These are phyloP conservation scores for Lepus townsendii DNA, from an alignment of 2,797 vertebrate species.

Conservation along the genomic window DNA sequence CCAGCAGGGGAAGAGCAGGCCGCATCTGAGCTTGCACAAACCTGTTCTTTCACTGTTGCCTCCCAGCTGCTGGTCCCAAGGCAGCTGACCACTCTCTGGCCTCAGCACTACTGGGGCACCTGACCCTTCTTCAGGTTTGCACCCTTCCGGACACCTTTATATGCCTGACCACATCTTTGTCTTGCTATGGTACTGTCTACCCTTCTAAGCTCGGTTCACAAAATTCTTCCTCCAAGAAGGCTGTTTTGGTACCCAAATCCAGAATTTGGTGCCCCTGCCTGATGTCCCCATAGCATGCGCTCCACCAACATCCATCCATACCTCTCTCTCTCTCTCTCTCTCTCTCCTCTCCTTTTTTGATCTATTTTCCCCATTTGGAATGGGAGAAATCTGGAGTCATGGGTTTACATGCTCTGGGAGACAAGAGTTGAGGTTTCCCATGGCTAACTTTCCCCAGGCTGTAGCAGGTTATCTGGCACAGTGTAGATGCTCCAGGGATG, in stretches of 20 bases:
- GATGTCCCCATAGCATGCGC: accelerated
- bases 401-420: accelerated
- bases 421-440: accelerated
- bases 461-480: too few relatives aligned
- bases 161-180: too few relatives aligned
- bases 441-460: too few relatives aligned
- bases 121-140: accelerated
- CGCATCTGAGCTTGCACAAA: accelerated
- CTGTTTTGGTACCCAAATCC: background rate
- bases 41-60: accelerated
- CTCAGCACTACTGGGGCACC: background rate
- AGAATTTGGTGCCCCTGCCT: background rate
- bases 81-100: accelerated
- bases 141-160: background rate
- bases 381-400: background rate
- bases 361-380: background rate
- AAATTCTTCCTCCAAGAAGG: background rate
- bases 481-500: background rate
- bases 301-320: too few relatives aligned
- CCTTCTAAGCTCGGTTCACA: background rate
- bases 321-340: background rate
- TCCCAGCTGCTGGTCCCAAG: accelerated
- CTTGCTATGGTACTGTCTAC: accelerated
- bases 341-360: background rate
- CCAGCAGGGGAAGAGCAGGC: too few relatives aligned